Base-by-base conservation (phyloP, 2,113 vertebrate genomes). In the Semnornis frantzii region DNA sequence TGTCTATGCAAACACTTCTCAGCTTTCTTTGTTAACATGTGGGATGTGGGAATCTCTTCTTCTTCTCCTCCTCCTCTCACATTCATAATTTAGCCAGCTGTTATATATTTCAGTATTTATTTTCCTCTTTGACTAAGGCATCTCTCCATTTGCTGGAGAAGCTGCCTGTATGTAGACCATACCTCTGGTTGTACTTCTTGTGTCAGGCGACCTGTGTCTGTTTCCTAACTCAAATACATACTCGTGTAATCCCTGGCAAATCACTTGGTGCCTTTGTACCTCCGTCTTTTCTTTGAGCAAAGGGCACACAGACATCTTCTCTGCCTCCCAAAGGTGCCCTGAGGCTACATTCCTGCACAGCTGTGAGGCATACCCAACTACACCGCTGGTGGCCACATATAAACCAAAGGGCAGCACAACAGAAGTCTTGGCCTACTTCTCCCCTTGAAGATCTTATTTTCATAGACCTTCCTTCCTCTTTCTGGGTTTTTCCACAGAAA, bases 1-100 rank as follows among this genome's bases (percentile, higher is more conserved):
- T 87, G 96, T 97, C 96, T 96, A 97, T 97, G 96, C 95, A 98
- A 97, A 97, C 97, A 94, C 92, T 93, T 97, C 96, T 97, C 97
- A 87, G 96, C 94, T 97, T 97, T 96, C 96, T 97, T 97, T 97
- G 96, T 97, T 97, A 97, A 97, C 96, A 97, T 97, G 71, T 97
- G 93, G 98, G 90, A 97, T 97, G 96, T 94, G 94, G 84, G 93
- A 72, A 94, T 95, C 91, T 94, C 85, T 92, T 92, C 84, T 37
- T 69, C 81, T 91, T 50, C 62, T 92, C 54, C 64, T 93, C 84
- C 80, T 95, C 85, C 55, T 86, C 69, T 94, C 95, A 95, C 84
- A 94, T 97, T 96, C 92, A 97, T 90, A 95, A 96, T 97, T 91
- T 87, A 95, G 58, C 64, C 86, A 93, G 69, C 34, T 75, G 76